Base-by-base conservation (phyloP, 2,797 vertebrate genomes). In the Lophotriccus pileatus region DNA sequence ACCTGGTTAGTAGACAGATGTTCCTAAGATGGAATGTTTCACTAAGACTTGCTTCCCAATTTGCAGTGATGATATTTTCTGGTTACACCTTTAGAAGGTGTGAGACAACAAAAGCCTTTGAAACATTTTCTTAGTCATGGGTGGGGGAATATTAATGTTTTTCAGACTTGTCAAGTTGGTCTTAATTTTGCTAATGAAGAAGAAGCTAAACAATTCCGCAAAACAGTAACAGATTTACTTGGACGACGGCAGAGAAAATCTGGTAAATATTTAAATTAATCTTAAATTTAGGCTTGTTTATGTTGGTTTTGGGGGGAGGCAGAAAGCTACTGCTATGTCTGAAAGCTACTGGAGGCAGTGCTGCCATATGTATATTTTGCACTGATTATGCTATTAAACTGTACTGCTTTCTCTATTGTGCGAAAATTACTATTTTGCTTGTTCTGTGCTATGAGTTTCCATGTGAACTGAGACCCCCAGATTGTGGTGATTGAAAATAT, bases 151-250 rank as follows among this genome's bases (percentile, higher is more conserved):
- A 83, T 92, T 88, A 81, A 90, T 96, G 89, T 97, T 95, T 96
- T 97, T 96, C 96, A 99, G 99, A 97, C 97, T 80, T 99, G 98
- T 98, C 99, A 99, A 97, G 97, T 99, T 79, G 99, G 99, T 96
- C 98, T 99, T 97, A 99, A 99, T 98, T 99, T 99, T 95, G 99
- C 99, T 96, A 99, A 98, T 79, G 99, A 99, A 98, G 99, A 99
- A 97, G 99, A 99, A 97, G 99, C 99, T 96, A 99, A 99, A 97
- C 98, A 98, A 93, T 99, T 99, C 97, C 97, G 98, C 95, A 98
- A 97, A 93, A 98, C 98, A 74, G 96, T 99, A 96, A 98, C 98
- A 62, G 99, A 99, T 84, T 97, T 99, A 88, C 98, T 99, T 95
- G 98, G 98, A 96, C 98, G 99, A 78, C 98, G 99, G 60, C 99